Percentiles rank a stretch among this genome's conserved stretches.
These are phyloP conservation scores for Agonopterix heracliana DNA, from an alignment of 2,888 invertebrate species.

Conservation along the genomic window DNA sequence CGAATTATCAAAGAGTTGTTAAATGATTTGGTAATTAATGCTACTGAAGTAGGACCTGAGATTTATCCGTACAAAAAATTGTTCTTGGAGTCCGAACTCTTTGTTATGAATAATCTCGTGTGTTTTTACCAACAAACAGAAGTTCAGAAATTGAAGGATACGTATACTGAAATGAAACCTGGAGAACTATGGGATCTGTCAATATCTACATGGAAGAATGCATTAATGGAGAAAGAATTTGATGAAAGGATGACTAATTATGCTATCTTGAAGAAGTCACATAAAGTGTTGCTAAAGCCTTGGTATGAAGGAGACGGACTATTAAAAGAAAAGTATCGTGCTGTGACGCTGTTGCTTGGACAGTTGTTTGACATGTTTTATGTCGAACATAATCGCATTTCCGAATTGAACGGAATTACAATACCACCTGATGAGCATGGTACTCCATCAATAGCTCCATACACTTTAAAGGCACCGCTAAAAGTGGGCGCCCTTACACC, in stretches of 20 bases:
- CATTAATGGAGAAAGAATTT: slow-evolving; percentile 50
- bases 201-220: slow-evolving; percentile 46
- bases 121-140: slow-evolving; percentile 66
- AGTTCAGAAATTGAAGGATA: slow-evolving; percentile 43
- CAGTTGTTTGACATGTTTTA: slow-evolving; percentile 50
- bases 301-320: slow-evolving; percentile 52
- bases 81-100: slow-evolving; percentile 56
- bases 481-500: not conserved
- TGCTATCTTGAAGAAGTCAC: slow-evolving; percentile 37
- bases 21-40: slow-evolving; percentile 31
- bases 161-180: slow-evolving; percentile 43
- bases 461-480: not conserved
- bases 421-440: not conserved
- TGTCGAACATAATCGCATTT: slow-evolving; percentile 32
- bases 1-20: slow-evolving; percentile 35
- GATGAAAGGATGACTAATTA: slow-evolving; percentile 58
- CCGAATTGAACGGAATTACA: slow-evolving; percentile 14
- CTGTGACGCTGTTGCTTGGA: slow-evolving; percentile 38
- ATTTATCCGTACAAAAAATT: slow-evolving; percentile 52
- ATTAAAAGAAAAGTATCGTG: slow-evolving; percentile 40
- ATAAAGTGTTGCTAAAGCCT: slow-evolving; percentile 46
- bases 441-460: not conserved
- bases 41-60: slow-evolving; percentile 35
- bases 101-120: slow-evolving; percentile 60
- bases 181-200: slow-evolving; percentile 50